Evolutionary conservation across 2,113 vertebrate species (phyloP), one percentile per base, ranked within the genome.

Genomic region (Peromyscus polionotus): DNA sequence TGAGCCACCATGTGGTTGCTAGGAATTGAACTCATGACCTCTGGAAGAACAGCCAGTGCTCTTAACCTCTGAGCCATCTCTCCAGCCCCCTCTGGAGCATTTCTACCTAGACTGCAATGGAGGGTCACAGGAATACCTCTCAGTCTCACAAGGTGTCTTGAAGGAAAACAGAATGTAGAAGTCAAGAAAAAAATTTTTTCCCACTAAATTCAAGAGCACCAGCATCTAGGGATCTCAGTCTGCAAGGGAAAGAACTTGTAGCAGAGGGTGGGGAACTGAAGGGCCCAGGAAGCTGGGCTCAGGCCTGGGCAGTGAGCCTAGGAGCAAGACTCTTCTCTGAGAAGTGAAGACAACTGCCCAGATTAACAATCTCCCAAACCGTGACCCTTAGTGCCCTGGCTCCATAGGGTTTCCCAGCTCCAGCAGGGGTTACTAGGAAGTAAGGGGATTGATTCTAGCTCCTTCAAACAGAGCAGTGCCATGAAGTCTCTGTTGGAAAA

Each of bases 161-260:
- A 16, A 51, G 86, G n/a, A 83, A 94, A 33, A 81, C 5, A 45
- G 65, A 94, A 10, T 54, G 4, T 8, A 87, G 63, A 57, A 85
- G 24, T 97, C 19, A 83, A 70, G 33, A 70, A 95, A 86, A 67
- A 10, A 45, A 51, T 11, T 51, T 51, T 51, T 84, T 87, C 94
- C 83, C 68, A 22, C 65, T 93, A 54, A 88, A 26, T 88, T 97
- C 51, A 76, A 96, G 72, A 89, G 54, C 36, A 14, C 51, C 28
- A 59, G 24, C 13, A 1, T 86, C n/a, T 76, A 73, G 51, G 51
- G 57, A 83, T 91, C 67, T 39, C 13, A 9, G 67, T 90, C 33
- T 90, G 24, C 4, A 57, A 59, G n/a, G 48, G 31, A 93, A 90
- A 59, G 57, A n/a, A 84, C 31, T 57, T 72, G 72, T 22, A 63